phyloP scores from a whole-genome alignment of 2,797 vertebrate species.

The Enteromius afrohamiltoni region DNA sequence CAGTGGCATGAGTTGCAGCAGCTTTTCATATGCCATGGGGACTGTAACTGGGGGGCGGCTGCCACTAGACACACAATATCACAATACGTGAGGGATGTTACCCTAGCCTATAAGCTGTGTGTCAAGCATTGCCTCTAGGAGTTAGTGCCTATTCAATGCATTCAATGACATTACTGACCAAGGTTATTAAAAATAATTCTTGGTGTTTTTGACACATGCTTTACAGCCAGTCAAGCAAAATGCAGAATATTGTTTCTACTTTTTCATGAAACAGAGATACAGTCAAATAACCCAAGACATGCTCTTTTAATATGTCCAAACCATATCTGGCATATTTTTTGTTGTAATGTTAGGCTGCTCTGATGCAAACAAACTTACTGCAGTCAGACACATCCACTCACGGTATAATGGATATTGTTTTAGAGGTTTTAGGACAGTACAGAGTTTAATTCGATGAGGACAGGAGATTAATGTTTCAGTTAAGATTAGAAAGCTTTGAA shows the following conservation, averaged over 20 bases:
- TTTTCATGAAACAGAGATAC: background rate
- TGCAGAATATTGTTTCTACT: background rate
- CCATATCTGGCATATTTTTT: conserved; percentile 50
- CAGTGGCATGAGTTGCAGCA: no score
- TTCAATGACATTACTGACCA: background rate
- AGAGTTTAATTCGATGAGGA: conserved; percentile 46
- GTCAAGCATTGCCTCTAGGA: no score
- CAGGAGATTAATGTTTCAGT: conserved; percentile 65
- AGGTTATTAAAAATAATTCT: background rate
- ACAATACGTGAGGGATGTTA: no score
- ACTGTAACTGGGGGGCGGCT: no score
- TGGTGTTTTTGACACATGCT: background rate
- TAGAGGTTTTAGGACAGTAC: conserved; percentile 55
- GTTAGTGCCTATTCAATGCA: background rate
- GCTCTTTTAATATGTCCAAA: conserved; percentile 17
- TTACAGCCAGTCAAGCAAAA: background rate
- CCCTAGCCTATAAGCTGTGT: no score
- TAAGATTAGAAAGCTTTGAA: conserved; percentile 61
- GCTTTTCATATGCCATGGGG: no score
- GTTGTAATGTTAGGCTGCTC: conserved; percentile 36
- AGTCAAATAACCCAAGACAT: background rate
- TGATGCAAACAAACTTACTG: conserved; percentile 59
- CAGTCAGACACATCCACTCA: conserved; percentile 52
- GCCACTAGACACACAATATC: no score
- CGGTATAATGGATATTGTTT: conserved; percentile 55